Percentiles rank a stretch among this genome's conserved stretches.
These are phyloP conservation scores for Alloplasta piceator DNA, from an alignment of 2,888 invertebrate genomes.

Conservation along the genomic window DNA sequence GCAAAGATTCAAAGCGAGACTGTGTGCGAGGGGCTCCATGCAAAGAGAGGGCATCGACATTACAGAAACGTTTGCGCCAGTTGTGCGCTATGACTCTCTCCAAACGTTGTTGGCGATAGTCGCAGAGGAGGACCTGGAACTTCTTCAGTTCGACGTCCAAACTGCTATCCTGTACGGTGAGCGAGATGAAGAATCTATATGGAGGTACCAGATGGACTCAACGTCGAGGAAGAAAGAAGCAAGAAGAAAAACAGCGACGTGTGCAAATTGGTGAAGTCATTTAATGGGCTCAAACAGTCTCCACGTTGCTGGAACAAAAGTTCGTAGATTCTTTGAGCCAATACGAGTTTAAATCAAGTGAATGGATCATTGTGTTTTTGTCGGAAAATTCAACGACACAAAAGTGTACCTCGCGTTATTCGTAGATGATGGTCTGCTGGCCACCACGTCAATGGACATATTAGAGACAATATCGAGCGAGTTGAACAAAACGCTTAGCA, in stretches of 20 bases:
- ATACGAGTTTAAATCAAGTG: slow-evolving; percentile 18
- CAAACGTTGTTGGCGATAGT: slow-evolving; percentile 54
- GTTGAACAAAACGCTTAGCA: slow-evolving; percentile 58
- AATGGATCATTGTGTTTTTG: slow-evolving; percentile 33
- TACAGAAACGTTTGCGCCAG: slow-evolving; percentile 59
- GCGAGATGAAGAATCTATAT: slow-evolving; percentile 59
- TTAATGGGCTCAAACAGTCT: slow-evolving; percentile 49
- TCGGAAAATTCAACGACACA: neutral
- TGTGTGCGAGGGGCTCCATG: slow-evolving; percentile 53
- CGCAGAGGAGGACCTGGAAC: slow-evolving; percentile 54
- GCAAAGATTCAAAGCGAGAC: slow-evolving; percentile 43
- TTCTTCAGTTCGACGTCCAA: slow-evolving; percentile 61
- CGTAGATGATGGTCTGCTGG: slow-evolving; percentile 68
- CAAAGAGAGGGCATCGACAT: slow-evolving; percentile 51
- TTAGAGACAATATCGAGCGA: too few species aligned
- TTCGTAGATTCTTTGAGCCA: slow-evolving; percentile 8
- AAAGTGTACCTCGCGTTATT: slow-evolving; percentile 42
- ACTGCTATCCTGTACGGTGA: slow-evolving; percentile 63
- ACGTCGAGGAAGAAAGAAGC: slow-evolving; percentile 11
- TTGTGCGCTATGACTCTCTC: slow-evolving; percentile 65
- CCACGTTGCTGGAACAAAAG: slow-evolving; percentile 35
- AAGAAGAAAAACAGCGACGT: slow-evolving; percentile 4
- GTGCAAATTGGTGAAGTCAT: slow-evolving; percentile 38
- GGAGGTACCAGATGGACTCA: slow-evolving; percentile 49
- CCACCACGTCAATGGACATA: slow-evolving; percentile 41